phyloP scores from a whole-genome alignment of 2,113 vertebrate genomes.

The Zeus faber region DNA sequence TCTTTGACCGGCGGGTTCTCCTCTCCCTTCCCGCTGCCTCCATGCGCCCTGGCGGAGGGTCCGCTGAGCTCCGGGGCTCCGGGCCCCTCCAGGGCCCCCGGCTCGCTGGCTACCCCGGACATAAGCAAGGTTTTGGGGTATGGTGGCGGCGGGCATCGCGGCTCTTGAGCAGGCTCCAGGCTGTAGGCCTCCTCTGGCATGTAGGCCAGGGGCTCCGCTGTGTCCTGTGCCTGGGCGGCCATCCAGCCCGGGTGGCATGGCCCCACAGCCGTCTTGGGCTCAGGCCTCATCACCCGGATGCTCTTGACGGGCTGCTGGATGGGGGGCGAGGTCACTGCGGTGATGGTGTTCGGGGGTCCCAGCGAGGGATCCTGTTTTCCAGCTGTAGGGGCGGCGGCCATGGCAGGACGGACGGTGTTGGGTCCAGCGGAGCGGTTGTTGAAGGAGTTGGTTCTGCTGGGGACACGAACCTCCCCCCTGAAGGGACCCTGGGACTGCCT shows the following conservation, averaged over 20 bases:
- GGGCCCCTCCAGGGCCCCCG: conserved; percentile 69
- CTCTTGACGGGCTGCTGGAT: conserved; percentile 96
- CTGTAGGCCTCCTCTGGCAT: conserved; percentile 76
- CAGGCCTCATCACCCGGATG: conserved; percentile 91
- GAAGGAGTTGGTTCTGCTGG: conserved; percentile 92
- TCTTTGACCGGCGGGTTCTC: conserved; percentile 72
- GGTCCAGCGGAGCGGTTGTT: conserved; percentile 84
- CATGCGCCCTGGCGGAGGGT: conserved; percentile 34
- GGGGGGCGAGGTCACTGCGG: conserved; percentile 89
- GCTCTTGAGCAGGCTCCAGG: conserved; percentile 80
- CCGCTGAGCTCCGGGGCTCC: conserved; percentile 52
- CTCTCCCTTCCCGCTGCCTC: conserved; percentile 54
- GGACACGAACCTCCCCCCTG: conserved; percentile 81
- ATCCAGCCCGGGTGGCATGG: conserved; percentile 94
- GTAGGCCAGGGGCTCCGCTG: conserved; percentile 78
- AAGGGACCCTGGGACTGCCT: conserved; percentile 82
- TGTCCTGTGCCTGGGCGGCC: conserved; percentile 74
- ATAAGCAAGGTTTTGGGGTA: conserved; percentile 90
- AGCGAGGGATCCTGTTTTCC: conserved; percentile 81
- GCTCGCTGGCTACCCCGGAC: conserved; percentile 71
- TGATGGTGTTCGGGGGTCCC: conserved; percentile 88
- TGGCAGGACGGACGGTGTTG: conserved; percentile 73
- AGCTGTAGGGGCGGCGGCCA: conserved; percentile 59
- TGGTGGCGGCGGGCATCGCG: conserved; percentile 87
- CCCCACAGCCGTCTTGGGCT: conserved; percentile 95